phyloP scores from a whole-genome alignment of 37 sponge, comb jelly and placozoan genomes.

The Lycopodina hypogea region DNA sequence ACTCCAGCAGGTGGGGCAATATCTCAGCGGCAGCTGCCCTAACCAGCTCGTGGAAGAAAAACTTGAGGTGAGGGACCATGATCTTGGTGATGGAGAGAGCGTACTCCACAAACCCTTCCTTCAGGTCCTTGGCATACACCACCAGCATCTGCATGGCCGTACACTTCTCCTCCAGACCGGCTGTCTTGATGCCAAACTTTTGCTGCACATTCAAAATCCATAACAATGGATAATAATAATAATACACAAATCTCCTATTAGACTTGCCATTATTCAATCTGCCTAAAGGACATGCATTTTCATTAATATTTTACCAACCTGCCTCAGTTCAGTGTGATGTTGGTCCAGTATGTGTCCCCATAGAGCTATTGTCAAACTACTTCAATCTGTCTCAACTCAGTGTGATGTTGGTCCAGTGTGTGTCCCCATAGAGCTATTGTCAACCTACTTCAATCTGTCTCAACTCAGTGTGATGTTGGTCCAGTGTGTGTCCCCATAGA shows the following conservation, averaged over 20 bases:
- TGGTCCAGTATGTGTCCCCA: too few species aligned
- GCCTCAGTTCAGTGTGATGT: too few species aligned
- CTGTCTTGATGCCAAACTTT: conserved; percentile 97
- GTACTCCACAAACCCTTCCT: conserved; percentile 93
- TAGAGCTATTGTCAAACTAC: too few species aligned
- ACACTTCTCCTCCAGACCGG: conserved; percentile 95
- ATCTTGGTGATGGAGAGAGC: conserved; percentile 80
- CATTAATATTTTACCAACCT: too few species aligned
- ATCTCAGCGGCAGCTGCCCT: conserved; percentile 95
- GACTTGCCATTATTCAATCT: not conserved
- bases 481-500: not conserved
- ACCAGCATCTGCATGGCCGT: conserved; percentile 99
- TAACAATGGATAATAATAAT: not conserved
- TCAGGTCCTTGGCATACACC: conserved; percentile 95
- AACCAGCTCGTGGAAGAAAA: conserved; percentile 93
- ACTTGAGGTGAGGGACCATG: conserved; percentile 94
- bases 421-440: too few species aligned
- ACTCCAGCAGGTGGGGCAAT: conserved; percentile 88
- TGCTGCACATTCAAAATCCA: conserved; percentile 41
- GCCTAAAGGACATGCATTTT: not conserved
- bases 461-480: too few species aligned
- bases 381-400: too few species aligned
- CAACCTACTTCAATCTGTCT: too few species aligned
- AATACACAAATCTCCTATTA: too few species aligned
- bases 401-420: too few species aligned